Evolutionary conservation across 2,113 vertebrate species (phyloP), one percentile per base, ranked within the genome.

Genomic region (Phylloscopus whistleri): DNA sequence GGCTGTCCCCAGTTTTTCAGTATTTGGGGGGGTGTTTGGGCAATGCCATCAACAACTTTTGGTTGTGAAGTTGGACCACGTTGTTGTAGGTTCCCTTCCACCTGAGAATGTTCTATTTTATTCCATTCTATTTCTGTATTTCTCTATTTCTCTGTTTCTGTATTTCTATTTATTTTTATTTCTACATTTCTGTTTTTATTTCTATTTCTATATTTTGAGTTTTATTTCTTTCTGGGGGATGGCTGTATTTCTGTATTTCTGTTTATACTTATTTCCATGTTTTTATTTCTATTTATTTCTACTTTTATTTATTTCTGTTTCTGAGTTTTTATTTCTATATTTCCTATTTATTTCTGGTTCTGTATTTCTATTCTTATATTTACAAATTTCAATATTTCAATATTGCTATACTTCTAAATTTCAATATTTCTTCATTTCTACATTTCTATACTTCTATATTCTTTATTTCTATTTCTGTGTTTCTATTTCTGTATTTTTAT

Each of bases 1-100:
- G 35, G 14, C 28, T 17, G 0, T 28, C 20, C 60, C 1, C 0
- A 33, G 13, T n/a, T 41, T 55, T 35, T 6, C 11, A 1, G 30
- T 7, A 24, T 76, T 48, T 48, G 14, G 44, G 52, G 49, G 24
- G 24, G 19, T 12, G 2, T 66, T 43, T 43, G 67, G 39, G 16
- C 24, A 69, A 13, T 31, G 41, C 33, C 48, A 4, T 11, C 13
- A 20, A 13, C 15, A 23, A 1, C 3, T 89, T 46, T 5, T n/a
- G 69, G 44, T 3, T 8, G 7, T 12, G 53, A 31, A 10, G 20
- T 11, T 48, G 66, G 58, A 30, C 1, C 24, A 8, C 2, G 4
- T 8, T 24, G 49, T 18, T 46, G 26, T 13, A n/a, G 41, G 18
- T 49, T 51, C 64, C 43, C 22, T 59, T 23, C 16, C 21, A 18